Percentiles rank a stretch among this genome's conserved stretches.
Evolutionary conservation across 2,888 invertebrate species (phyloP).

Genomic region (Camptogramma bilineatum): DNA sequence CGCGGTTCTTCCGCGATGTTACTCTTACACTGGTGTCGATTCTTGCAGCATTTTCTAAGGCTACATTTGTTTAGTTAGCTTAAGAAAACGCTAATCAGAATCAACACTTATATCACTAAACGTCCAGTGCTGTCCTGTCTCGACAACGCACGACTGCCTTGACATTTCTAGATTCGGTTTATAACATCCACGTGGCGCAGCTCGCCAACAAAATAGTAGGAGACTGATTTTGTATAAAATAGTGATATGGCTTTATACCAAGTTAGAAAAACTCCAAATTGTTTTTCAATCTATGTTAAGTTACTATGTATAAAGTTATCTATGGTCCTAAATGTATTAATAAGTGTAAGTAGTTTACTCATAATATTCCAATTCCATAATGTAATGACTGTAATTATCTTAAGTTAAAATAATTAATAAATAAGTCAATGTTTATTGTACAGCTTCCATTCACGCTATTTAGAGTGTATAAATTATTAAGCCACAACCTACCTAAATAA

Average conservation of each 20-base stretch:
- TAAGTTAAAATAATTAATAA: slow-evolving; percentile 63
- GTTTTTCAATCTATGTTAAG: slow-evolving; percentile 40
- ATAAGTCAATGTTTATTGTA: slow-evolving; percentile 77
- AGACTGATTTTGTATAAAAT: slow-evolving; percentile 84
- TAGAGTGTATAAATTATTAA: slow-evolving; percentile 80
- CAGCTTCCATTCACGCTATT: slow-evolving; percentile 74
- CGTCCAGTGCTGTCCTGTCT: slow-evolving; percentile 76
- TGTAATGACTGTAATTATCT: slow-evolving; percentile 77
- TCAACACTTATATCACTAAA: slow-evolving; percentile 60
- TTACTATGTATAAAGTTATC: slow-evolving; percentile 40
- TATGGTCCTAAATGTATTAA: slow-evolving; percentile 45
- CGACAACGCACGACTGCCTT: slow-evolving; percentile 64
- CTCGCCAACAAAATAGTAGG: slow-evolving; percentile 80
- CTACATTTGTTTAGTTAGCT: not conserved
- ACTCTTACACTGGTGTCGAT: slow-evolving; percentile 5
- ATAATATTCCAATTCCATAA: slow-evolving; percentile 75
- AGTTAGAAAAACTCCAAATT: slow-evolving; percentile 65
- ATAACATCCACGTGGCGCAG: slow-evolving; percentile 61
- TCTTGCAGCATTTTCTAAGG: slow-evolving; percentile 1
- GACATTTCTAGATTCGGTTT: slow-evolving; percentile 55
- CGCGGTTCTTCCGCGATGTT: slow-evolving; percentile 46
- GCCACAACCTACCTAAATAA: slow-evolving; percentile 76
- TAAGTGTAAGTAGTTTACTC: slow-evolving; percentile 63
- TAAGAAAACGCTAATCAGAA: not conserved
- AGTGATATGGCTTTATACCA: slow-evolving; percentile 77